A percentile compares a stretch with the other conserved stretches of the same genome.
Conservation (phyloP, 2,113 vertebrate genomes). For the Theropithecus gelada region DNA sequence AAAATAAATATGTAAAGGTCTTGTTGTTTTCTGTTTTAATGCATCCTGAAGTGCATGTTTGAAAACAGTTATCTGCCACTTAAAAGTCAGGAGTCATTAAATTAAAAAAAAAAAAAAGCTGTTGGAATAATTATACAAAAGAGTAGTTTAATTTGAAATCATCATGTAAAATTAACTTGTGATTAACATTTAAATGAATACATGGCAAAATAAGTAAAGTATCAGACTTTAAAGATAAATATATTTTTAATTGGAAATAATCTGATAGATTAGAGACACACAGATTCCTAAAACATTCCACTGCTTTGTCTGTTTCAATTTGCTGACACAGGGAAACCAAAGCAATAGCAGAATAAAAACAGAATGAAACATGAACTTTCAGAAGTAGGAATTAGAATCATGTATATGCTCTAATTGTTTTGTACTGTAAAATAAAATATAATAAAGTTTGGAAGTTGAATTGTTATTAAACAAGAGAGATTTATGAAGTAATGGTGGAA, state of each 20-base stretch:
- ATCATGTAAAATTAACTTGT: neutral
- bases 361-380: neutral
- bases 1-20: neutral
- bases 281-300: neutral
- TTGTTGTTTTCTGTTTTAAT: neutral
- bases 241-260: neutral
- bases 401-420: neutral
- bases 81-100: neutral
- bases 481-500: neutral
- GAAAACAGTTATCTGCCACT: neutral
- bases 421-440: neutral
- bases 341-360: neutral
- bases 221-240: neutral
- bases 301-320: neutral
- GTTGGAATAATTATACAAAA: neutral
- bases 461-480: neutral
- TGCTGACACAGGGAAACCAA: neutral
- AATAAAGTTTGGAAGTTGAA: neutral
- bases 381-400: neutral
- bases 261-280: neutral
- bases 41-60: neutral
- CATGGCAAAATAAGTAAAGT: neutral
- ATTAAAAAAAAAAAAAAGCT: neutral
- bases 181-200: neutral
- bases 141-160: neutral